Conservation (phyloP, 2,797 vertebrate genomes). For the Synanceia verrucosa region DNA sequence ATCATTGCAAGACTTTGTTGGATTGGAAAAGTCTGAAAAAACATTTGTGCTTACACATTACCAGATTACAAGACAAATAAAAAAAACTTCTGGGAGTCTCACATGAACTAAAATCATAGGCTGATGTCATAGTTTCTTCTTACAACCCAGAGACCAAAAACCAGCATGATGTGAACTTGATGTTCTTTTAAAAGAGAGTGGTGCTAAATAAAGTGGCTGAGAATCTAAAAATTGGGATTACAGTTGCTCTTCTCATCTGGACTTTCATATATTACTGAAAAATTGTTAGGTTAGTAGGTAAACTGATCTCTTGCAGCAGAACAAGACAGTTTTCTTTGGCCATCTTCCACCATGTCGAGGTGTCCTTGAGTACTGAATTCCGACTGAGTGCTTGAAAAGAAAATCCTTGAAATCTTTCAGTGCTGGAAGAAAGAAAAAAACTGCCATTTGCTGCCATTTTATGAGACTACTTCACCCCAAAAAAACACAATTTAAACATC, state of each 20-base stretch:
- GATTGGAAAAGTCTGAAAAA: conserved; percentile 41
- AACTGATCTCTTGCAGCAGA: not conserved
- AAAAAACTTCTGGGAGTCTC: conserved; percentile 14
- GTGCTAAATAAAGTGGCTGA: conserved; percentile 6
- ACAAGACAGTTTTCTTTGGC: not conserved
- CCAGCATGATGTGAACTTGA: conserved; percentile 42
- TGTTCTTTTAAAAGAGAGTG: conserved; percentile 40
- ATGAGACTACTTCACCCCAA: not conserved
- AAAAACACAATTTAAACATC: conserved; percentile 15
- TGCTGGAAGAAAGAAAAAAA: not conserved
- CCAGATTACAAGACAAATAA: conserved; percentile 9
- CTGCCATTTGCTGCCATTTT: not conserved
- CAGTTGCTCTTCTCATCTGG: not conserved
- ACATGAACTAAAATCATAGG: conserved; percentile 59
- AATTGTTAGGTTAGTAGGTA: not conserved
- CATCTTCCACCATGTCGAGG: not conserved
- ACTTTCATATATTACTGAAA: conserved; percentile 1
- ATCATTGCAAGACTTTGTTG: conserved; percentile 16
- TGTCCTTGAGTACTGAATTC: not conserved
- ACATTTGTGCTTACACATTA: conserved; percentile 44
- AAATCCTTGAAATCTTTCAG: not conserved
- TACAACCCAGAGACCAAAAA: conserved; percentile 56
- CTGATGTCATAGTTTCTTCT: conserved; percentile 72
- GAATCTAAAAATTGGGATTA: conserved; percentile 6
- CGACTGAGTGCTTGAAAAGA: not conserved